A percentile compares a stretch with the other conserved stretches of the same genome.
Evolutionary conservation across 2,113 vertebrate genomes (phyloP).

Genomic region (Aegotheles bennettii): DNA sequence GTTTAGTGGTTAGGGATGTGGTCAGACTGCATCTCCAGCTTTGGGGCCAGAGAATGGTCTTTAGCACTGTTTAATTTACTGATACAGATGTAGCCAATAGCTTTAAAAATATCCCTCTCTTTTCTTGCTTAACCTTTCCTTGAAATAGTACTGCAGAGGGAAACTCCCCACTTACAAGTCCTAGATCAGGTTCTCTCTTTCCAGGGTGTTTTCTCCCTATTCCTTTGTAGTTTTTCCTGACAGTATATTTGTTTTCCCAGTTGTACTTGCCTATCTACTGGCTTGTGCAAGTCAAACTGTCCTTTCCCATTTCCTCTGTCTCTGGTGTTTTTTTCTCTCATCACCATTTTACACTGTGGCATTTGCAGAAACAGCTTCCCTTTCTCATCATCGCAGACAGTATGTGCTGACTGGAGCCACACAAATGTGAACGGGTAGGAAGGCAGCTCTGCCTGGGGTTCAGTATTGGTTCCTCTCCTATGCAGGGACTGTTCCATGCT

Average conservation of each 20-base stretch:
- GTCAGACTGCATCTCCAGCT: background rate
- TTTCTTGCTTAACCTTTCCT: background rate
- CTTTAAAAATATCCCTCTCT: background rate
- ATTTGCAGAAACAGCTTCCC: background rate
- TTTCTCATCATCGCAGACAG: background rate
- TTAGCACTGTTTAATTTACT: background rate
- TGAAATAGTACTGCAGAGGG: background rate
- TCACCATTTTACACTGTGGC: background rate
- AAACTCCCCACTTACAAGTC: background rate
- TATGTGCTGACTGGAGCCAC: background rate
- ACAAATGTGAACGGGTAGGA: background rate
- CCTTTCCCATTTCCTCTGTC: conserved; percentile 70
- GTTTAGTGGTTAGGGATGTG: background rate
- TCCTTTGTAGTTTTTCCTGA: background rate
- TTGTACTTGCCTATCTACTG: background rate
- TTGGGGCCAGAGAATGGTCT: background rate
- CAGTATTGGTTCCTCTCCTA: background rate
- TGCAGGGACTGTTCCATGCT: background rate
- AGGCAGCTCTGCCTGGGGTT: background rate
- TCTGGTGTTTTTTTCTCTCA: conserved; percentile 49
- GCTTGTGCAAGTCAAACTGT: conserved; percentile 9
- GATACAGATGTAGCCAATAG: background rate
- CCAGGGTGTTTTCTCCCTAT: background rate
- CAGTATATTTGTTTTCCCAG: conserved; percentile 59
- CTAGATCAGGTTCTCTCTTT: background rate